Percentiles rank a stretch among this genome's conserved stretches.
phyloP scores from a whole-genome alignment of 2,888 invertebrate species.

The Apotomis turbidana region DNA sequence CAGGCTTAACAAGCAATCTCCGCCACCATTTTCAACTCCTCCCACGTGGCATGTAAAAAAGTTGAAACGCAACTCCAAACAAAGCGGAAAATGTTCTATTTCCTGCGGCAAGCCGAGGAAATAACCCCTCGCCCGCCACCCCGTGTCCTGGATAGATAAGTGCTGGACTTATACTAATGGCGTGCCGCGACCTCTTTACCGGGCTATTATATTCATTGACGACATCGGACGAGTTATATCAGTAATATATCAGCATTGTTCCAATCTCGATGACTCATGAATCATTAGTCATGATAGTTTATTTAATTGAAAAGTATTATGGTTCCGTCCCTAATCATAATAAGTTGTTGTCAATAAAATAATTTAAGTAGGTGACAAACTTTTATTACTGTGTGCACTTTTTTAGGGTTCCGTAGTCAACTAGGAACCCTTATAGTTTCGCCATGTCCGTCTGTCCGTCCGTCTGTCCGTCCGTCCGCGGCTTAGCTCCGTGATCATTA shows the following conservation, averaged over 20 bases:
- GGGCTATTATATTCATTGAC: slow-evolving; percentile 42
- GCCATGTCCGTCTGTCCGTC: too few species aligned
- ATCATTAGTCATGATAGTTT: slow-evolving; percentile 22
- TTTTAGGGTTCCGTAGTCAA: too few species aligned
- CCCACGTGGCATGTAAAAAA: slow-evolving; percentile 15
- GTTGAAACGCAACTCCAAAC: slow-evolving; percentile 29
- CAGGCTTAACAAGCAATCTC: slow-evolving; percentile 31
- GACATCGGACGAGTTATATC: slow-evolving; percentile 27
- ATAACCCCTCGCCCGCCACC: slow-evolving; percentile 45
- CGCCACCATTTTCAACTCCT: slow-evolving; percentile 19
- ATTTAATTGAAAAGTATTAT: background rate
- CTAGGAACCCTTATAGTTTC: too few species aligned
- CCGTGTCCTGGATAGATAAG: slow-evolving; percentile 56
- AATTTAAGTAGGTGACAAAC: too few species aligned
- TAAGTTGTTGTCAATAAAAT: too few species aligned
- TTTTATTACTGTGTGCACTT: too few species aligned
- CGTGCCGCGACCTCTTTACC: slow-evolving; percentile 43
- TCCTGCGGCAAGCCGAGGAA: slow-evolving; percentile 45
- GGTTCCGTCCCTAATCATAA: too few species aligned
- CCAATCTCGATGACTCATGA: slow-evolving; percentile 12
- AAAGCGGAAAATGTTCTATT: slow-evolving; percentile 40
- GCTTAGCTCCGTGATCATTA: too few species aligned
- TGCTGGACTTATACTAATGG: slow-evolving; percentile 40
- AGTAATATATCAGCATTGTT: slow-evolving; percentile 4
- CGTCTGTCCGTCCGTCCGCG: too few species aligned